These are phyloP conservation scores for Nymphicus hollandicus DNA, from an alignment of 2,113 vertebrate genomes.

Conservation along the genomic window DNA sequence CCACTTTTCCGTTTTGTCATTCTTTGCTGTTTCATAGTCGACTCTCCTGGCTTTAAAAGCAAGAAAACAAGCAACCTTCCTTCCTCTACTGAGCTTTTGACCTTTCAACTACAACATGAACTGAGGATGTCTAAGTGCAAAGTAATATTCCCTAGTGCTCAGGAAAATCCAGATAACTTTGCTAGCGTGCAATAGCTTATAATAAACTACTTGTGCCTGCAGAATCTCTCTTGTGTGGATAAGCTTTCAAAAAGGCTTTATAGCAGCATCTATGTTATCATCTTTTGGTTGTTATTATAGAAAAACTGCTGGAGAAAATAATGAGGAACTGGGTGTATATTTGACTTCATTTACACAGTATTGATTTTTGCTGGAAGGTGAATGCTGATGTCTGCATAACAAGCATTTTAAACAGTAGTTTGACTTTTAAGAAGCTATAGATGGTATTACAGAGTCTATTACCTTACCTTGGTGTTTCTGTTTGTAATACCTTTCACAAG, in stretches of 20 bases:
- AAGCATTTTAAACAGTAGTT: neutral
- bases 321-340: neutral
- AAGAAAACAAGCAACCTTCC: neutral
- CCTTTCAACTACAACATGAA: neutral
- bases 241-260: neutral
- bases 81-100: neutral
- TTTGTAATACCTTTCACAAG: neutral
- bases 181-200: neutral
- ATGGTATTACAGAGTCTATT: neutral
- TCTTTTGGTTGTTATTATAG: neutral
- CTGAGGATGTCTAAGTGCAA: neutral
- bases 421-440: neutral
- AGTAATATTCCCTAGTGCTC: neutral
- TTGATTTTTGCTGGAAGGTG: neutral
- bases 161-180: neutral
- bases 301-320: neutral
- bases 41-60: neutral
- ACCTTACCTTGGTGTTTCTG: neutral
- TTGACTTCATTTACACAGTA: neutral
- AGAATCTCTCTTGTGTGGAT: neutral
- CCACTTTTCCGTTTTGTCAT: neutral
- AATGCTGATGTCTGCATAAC: neutral
- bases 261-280: neutral
- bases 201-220: neutral
- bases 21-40: neutral